A percentile compares a stretch with the other conserved stretches of the same genome.
These are phyloP conservation scores for Oryzias dopingdopingensis DNA, from an alignment of 2,797 vertebrate genomes.

Conservation along the genomic window DNA sequence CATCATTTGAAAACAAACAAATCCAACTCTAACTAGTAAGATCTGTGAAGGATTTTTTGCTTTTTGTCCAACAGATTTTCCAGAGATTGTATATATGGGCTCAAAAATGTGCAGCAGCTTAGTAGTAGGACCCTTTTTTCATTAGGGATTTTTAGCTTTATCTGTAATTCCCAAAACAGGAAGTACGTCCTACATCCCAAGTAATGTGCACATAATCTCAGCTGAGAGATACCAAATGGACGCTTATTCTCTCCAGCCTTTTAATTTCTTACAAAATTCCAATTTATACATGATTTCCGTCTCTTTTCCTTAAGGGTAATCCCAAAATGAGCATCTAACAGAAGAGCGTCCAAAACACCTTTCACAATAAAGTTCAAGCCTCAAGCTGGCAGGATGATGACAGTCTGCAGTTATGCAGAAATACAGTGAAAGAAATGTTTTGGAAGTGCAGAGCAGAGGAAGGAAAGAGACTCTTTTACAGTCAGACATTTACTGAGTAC, in stretches of 20 bases:
- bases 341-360: background rate
- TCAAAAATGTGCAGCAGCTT: conserved; percentile 10
- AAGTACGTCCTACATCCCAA: conserved; percentile 59
- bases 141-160: conserved; percentile 35
- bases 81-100: conserved; percentile 3
- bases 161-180: conserved; percentile 51
- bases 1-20: too few species aligned
- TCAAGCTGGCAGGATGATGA: conserved; percentile 14
- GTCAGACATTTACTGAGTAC: conserved; percentile 21
- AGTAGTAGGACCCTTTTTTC: conserved; percentile 20
- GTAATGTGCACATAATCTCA: conserved; percentile 41
- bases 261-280: conserved; percentile 42
- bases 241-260: conserved; percentile 32
- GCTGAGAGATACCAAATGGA: conserved; percentile 35
- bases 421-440: conserved; percentile 27
- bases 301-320: conserved; percentile 33
- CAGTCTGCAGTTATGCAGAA: conserved; percentile 30
- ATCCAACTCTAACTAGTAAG: too few species aligned
- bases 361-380: conserved; percentile 26
- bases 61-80: background rate
- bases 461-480: conserved; percentile 33
- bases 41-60: background rate
- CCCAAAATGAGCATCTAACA: conserved; percentile 32
- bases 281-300: conserved; percentile 47
- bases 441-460: conserved; percentile 40